Percentiles rank a stretch among this genome's conserved stretches.
Conservation (phyloP, 1,140 invertebrate genomes). For the Brachionus sp. region DNA sequence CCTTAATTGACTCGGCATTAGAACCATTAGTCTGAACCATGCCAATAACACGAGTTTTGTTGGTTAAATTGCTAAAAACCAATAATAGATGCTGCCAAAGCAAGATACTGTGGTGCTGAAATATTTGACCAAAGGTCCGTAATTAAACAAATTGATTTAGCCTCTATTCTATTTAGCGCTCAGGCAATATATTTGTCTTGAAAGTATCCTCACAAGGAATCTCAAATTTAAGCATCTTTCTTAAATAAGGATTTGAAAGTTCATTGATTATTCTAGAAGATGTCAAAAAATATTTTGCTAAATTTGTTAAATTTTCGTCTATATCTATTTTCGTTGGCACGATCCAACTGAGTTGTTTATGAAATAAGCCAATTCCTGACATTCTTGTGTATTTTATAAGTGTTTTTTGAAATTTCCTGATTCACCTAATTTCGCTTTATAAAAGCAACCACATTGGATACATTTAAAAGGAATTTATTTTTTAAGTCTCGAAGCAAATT, state of each 20-base stretch:
- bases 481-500: not conserved
- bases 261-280: not conserved
- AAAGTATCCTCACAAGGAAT: not conserved
- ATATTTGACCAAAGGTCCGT: slow-evolving; percentile 10
- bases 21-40: not conserved
- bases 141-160: not conserved
- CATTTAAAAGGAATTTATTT: not conserved
- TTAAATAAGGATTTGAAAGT: not conserved
- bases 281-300: not conserved
- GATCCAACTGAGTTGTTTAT: not conserved
- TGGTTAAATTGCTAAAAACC: not conserved
- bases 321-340: not conserved
- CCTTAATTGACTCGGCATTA: not conserved
- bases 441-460: not conserved
- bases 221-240: not conserved
- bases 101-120: not conserved
- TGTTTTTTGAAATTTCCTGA: not conserved
- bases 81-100: not conserved
- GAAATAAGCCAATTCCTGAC: not conserved
- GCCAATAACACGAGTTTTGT: not conserved
- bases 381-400: not conserved
- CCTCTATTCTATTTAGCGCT: not conserved
- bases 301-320: not conserved
- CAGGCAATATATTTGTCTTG: not conserved
- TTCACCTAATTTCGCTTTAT: not conserved